A percentile compares a stretch with the other conserved stretches of the same genome.
These are phyloP conservation scores for Hyperoplus immaculatus DNA, from an alignment of 2,797 vertebrate species.

Conservation along the genomic window DNA sequence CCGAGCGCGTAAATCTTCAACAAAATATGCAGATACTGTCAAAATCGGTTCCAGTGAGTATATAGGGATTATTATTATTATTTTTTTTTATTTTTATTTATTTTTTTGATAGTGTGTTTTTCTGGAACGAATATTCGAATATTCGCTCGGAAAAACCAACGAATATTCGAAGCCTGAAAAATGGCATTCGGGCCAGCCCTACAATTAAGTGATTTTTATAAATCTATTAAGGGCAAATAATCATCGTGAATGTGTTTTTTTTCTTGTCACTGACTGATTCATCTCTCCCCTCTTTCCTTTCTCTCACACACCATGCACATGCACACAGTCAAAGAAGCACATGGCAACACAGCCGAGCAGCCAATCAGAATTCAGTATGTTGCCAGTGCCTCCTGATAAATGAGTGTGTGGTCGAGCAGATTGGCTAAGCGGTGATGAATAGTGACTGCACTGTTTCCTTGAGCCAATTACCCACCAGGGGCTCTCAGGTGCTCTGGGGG, in stretches of 20 bases:
- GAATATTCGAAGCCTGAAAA: too few species aligned
- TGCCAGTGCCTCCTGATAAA: constrained; percentile 58
- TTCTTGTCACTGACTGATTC: constrained; percentile 20
- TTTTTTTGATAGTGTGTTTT: too few species aligned
- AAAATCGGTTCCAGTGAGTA: too few species aligned
- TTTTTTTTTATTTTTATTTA: too few species aligned
- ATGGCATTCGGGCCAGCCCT: too few species aligned
- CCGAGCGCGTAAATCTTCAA: too few species aligned
- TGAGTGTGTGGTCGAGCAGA: constrained; percentile 56
- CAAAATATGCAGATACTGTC: too few species aligned
- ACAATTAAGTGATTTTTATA: neutral
- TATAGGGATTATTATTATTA: too few species aligned
- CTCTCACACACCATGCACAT: constrained; percentile 32
- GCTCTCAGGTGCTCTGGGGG: constrained; percentile 51
- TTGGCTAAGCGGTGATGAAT: constrained; percentile 75
- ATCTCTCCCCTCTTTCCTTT: constrained; percentile 10
- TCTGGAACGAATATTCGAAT: too few species aligned
- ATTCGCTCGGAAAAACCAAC: too few species aligned
- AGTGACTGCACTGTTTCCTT: constrained; percentile 59
- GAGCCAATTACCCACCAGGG: constrained; percentile 70
- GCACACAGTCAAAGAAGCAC: constrained; percentile 57
- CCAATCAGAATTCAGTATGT: constrained; percentile 69
- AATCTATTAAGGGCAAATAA: neutral
- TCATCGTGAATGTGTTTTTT: constrained; percentile 33
- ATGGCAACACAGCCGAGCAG: constrained; percentile 70